Evolutionary conservation across 2,888 invertebrate species (phyloP), one percentile per base, ranked within the genome.

Genomic region (Hypomecis atomaria): DNA sequence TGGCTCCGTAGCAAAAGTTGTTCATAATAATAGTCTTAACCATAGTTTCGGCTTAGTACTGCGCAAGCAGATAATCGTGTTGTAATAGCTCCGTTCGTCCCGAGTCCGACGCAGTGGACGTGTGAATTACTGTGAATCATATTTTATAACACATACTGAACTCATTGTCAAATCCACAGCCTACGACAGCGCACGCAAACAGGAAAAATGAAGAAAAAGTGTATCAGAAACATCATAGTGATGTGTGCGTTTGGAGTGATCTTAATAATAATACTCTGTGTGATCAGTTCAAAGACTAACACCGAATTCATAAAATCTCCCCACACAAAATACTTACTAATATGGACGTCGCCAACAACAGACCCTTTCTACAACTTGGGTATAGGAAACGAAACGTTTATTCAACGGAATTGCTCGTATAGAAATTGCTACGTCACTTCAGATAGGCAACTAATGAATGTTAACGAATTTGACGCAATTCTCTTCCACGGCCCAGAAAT

Each of bases 381-480:
- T 0, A n/a, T n/a, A 43, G 43, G n/a, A n/a, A 43, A 43, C n/a
- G 43, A 10, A 3, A 43, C n/a, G n/a, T 43, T 43, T 43, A n/a
- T n/a, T n/a, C 34, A 48, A 34, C 8, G 43, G 38, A 33, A 34
- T n/a, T 57, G 57, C 34, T 10, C 44, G 5, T 10, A 13, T 36
- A 34, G 10, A 37, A 87, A 88, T 13, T 89, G 89, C 69, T 86
- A 74, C 37, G 80, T 88, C 0, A 82, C 89, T 0, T 67, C 72
- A 2, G 70, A 88, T 36, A 78, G 71, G 64, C 42, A 57, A 6
- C 77, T 76, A 11, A 71, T 83, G 0, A 67, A 61, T 50, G 74
- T 82, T 63, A 71, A 77, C 33, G 71, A 80, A 3, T 90, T 83
- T 47, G 86, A 89, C 61, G 84, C 77, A 0, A 62, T 89, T 5